Evolutionary conservation across 2,797 vertebrate genomes (phyloP).

Genomic region (Kryptolebias ocellatus): DNA sequence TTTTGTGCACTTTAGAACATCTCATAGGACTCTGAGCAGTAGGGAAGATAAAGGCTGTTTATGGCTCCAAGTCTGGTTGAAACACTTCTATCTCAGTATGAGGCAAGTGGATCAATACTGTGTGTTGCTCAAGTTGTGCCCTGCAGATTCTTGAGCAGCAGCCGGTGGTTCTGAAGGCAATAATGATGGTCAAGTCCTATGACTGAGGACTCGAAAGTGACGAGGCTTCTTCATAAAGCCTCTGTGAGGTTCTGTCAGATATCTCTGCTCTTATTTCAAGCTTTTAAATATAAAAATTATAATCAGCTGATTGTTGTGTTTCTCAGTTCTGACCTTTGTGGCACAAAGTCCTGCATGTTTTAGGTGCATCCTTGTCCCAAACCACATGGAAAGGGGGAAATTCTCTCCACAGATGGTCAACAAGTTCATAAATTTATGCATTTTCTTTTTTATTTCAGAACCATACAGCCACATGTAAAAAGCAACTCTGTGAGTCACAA

Average conservation of each 20-base stretch:
- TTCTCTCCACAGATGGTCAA: no score
- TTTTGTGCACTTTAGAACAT: slow-evolving; percentile 47
- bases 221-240: neutral
- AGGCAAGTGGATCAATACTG: slow-evolving; percentile 60
- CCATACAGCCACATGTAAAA: no score
- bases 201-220: slow-evolving; percentile 61
- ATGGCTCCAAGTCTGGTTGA: slow-evolving; percentile 36
- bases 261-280: neutral
- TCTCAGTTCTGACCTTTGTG: slow-evolving; percentile 27
- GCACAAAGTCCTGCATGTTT: no score
- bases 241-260: no score
- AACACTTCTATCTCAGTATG: slow-evolving; percentile 44
- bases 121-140: slow-evolving; percentile 59
- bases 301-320: neutral
- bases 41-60: slow-evolving; percentile 19
- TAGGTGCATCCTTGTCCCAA: no score
- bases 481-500: no score
- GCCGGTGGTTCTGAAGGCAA: slow-evolving; percentile 43
- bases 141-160: slow-evolving; percentile 42
- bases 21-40: slow-evolving; percentile 24
- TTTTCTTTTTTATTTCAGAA: no score
- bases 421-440: no score
- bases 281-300: no score
- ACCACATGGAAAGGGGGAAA: no score
- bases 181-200: slow-evolving; percentile 65